phyloP scores from a whole-genome alignment of 2,888 invertebrate species.

The Dione vanillae region DNA sequence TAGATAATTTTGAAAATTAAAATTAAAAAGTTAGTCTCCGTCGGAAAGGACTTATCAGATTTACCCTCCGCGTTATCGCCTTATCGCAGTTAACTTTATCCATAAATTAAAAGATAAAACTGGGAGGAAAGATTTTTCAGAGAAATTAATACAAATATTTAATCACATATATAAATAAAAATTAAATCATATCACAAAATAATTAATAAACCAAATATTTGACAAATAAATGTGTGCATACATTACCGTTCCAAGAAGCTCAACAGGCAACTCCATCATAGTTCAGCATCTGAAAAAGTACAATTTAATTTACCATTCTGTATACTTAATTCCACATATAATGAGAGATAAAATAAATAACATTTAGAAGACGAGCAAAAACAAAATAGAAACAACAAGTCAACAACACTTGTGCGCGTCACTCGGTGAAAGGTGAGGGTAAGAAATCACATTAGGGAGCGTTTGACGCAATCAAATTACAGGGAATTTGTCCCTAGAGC shows the following conservation, averaged over 20 bases:
- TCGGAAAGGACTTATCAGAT: slow-evolving; percentile 12
- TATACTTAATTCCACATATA: neutral
- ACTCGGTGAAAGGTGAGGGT: slow-evolving; percentile 63
- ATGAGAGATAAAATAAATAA: slow-evolving; percentile 49
- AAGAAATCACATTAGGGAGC: slow-evolving; percentile 68
- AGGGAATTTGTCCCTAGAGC: slow-evolving; percentile 51
- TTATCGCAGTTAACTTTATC: slow-evolving; percentile 12
- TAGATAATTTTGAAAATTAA: neutral
- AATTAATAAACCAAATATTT: slow-evolving; percentile 29
- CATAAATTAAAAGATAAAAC: slow-evolving; percentile 1
- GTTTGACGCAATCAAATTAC: slow-evolving; percentile 71
- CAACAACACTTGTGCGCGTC: slow-evolving; percentile 76
- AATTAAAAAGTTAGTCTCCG: slow-evolving; percentile 14
- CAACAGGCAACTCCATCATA: slow-evolving; percentile 18
- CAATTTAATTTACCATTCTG: slow-evolving; percentile 30
- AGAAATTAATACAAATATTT: neutral
- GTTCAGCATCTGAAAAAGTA: slow-evolving; percentile 60
- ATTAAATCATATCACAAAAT: slow-evolving; percentile 16
- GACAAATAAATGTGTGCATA: slow-evolving; percentile 46
- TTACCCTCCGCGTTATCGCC: slow-evolving; percentile 14
- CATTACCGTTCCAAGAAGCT: slow-evolving; percentile 55
- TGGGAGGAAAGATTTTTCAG: neutral
- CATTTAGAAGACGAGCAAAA: slow-evolving; percentile 60
- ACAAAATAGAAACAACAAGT: slow-evolving; percentile 77
- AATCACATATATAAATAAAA: neutral